A percentile compares a stretch with the other conserved stretches of the same genome.
These are phyloP conservation scores for Ceuthmochares aereus DNA, from an alignment of 2,113 vertebrate species.

Conservation along the genomic window DNA sequence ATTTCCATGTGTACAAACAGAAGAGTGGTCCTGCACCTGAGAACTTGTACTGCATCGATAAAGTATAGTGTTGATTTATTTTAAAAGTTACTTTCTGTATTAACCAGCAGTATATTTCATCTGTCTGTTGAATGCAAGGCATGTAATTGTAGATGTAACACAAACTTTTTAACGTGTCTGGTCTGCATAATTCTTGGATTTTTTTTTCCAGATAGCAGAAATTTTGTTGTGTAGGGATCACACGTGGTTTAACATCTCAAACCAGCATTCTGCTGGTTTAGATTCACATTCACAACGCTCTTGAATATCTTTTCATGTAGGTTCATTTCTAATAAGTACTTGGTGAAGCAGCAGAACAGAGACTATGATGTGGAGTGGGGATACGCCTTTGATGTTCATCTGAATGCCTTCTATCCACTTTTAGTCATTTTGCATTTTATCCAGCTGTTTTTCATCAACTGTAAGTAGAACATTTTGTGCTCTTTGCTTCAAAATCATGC, in stretches of 20 bases:
- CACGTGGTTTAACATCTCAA: background rate
- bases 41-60: background rate
- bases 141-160: background rate
- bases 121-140: background rate
- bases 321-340: conserved; percentile 93
- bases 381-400: conserved; percentile 96
- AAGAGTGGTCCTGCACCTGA: fast-evolving
- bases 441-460: conserved; percentile 97
- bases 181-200: background rate
- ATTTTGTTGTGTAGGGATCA: background rate
- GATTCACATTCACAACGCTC: background rate
- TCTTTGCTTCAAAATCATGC: background rate
- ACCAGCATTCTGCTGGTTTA: background rate
- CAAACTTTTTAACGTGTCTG: background rate
- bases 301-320: conserved; percentile 64
- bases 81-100: background rate
- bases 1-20: background rate
- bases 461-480: conserved; percentile 79
- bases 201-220: background rate
- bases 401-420: conserved; percentile 97
- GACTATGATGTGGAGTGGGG: conserved; percentile 98
- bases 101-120: background rate
- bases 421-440: conserved; percentile 95
- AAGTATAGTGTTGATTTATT: background rate
- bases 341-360: conserved; percentile 88